These are phyloP conservation scores for Lasioglossum leucozonium DNA, from an alignment of 2,888 invertebrate genomes.

Conservation along the genomic window DNA sequence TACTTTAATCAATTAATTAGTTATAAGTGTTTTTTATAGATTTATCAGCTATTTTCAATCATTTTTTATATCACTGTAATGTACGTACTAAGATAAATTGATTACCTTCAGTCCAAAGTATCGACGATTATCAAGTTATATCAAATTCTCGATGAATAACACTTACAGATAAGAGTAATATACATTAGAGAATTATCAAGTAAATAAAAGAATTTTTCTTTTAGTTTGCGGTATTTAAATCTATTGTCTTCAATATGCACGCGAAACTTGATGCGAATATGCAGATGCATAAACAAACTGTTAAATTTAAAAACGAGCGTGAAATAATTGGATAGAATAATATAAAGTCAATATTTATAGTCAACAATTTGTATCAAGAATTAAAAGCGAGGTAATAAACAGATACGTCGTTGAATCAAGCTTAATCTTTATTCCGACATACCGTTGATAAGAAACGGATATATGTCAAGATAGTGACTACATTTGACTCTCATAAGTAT, in stretches of 20 bases:
- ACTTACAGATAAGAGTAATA: background rate
- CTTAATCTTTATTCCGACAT: slow-evolving; percentile 33
- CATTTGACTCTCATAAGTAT: background rate
- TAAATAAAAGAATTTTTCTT: background rate
- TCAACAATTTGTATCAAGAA: background rate
- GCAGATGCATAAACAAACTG: background rate
- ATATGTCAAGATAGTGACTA: slow-evolving; percentile 41
- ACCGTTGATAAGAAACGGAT: slow-evolving; percentile 58
- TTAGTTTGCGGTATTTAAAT: background rate
- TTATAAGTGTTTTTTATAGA: background rate
- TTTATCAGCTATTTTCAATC: background rate
- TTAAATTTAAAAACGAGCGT: background rate
- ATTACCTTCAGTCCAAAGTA: background rate
- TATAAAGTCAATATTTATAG: background rate
- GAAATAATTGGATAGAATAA: background rate
- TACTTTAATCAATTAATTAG: background rate
- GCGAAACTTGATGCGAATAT: background rate
- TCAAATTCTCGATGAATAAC: background rate
- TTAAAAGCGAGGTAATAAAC: slow-evolving; percentile 24
- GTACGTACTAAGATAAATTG: background rate
- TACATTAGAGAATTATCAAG: background rate
- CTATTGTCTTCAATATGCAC: slow-evolving; percentile 3
- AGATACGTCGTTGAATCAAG: slow-evolving; percentile 40
- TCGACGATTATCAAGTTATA: slow-evolving; percentile 19
- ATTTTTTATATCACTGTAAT: background rate